Conservation (phyloP, 2,888 invertebrate genomes). For the Liodrosophila aerea region DNA sequence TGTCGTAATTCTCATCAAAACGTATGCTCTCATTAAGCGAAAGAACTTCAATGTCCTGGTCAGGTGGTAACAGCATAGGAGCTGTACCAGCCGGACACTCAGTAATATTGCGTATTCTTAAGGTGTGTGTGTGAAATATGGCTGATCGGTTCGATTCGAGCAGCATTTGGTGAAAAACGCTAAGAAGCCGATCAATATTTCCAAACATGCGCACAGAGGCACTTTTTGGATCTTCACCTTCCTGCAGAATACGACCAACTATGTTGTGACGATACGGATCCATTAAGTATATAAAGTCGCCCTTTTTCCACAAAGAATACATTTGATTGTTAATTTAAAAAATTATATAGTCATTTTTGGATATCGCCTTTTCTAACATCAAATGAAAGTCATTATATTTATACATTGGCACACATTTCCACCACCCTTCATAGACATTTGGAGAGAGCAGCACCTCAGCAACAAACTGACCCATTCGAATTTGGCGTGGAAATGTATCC, state of each 20-base stretch:
- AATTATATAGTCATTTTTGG: slow-evolving; percentile 64
- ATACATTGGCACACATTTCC: slow-evolving; percentile 79
- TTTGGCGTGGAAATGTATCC: slow-evolving; percentile 71
- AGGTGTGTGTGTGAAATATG: slow-evolving; percentile 68
- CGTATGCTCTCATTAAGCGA: slow-evolving; percentile 76
- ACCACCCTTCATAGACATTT: slow-evolving; percentile 66
- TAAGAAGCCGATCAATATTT: slow-evolving; percentile 70
- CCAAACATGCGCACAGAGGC: slow-evolving; percentile 79
- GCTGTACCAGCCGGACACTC: slow-evolving; percentile 66
- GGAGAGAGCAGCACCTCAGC: slow-evolving; percentile 59
- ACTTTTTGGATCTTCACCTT: slow-evolving; percentile 64
- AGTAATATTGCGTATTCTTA: slow-evolving; percentile 63
- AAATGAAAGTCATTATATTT: slow-evolving; percentile 67
- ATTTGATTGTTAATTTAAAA: slow-evolving; percentile 78
- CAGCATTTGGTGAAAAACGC: slow-evolving; percentile 75
- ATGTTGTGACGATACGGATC: slow-evolving; percentile 80
- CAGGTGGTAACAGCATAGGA: slow-evolving; percentile 54
- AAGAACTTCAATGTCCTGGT: slow-evolving; percentile 57
- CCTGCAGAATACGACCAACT: slow-evolving; percentile 61
- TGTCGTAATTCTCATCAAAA: slow-evolving; percentile 73
- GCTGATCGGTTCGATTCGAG: slow-evolving; percentile 77
- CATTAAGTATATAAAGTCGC: slow-evolving; percentile 75
- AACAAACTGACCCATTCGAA: slow-evolving; percentile 78
- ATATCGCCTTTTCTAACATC: slow-evolving; percentile 62
- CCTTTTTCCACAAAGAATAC: slow-evolving; percentile 80